A percentile compares a stretch with the other conserved stretches of the same genome.
These are phyloP conservation scores for Psix sp. DNA, from an alignment of 1,140 invertebrate genomes.

Conservation along the genomic window DNA sequence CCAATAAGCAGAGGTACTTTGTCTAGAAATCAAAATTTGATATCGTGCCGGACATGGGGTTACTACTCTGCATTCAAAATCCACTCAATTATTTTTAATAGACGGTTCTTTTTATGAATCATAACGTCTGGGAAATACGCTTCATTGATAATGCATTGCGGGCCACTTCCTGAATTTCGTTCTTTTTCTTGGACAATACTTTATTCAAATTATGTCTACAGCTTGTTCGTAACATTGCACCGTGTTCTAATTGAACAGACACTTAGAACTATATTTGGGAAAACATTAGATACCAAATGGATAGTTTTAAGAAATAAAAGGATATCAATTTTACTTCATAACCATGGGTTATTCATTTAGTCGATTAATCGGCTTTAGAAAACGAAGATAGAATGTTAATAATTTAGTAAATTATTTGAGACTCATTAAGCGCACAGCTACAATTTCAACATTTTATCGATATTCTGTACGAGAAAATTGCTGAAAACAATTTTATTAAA, in stretches of 20 bases:
- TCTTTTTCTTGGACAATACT: background rate
- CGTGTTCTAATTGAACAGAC: too few species aligned
- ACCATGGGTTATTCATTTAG: slow-evolving; percentile 41
- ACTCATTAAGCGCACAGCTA: slow-evolving; percentile 57
- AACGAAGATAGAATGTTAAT: slow-evolving; percentile 38
- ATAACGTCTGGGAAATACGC: too few species aligned
- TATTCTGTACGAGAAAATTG: background rate
- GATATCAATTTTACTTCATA: slow-evolving; percentile 5
- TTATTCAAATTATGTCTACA: background rate
- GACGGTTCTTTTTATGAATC: slow-evolving; percentile 7
- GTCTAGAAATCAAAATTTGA: slow-evolving; percentile 80
- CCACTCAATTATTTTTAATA: slow-evolving; percentile 28
- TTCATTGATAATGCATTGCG: slow-evolving; percentile 48
- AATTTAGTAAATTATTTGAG: slow-evolving; percentile 51
- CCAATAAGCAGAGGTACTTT: slow-evolving; percentile 84
- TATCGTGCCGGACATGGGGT: slow-evolving; percentile 72
- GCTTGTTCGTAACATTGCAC: too few species aligned
- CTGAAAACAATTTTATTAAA: too few species aligned
- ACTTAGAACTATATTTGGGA: too few species aligned
- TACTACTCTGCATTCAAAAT: slow-evolving; percentile 59
- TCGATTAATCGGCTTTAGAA: slow-evolving; percentile 47
- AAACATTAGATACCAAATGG: slow-evolving; percentile 35
- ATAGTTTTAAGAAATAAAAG: slow-evolving; percentile 4
- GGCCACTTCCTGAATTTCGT: slow-evolving; percentile 37
- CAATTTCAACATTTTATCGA: slow-evolving; percentile 55